Evolutionary conservation across 2,113 vertebrate genomes (phyloP), one percentile per base, ranked within the genome.

Genomic region (Saccopteryx leptura): DNA sequence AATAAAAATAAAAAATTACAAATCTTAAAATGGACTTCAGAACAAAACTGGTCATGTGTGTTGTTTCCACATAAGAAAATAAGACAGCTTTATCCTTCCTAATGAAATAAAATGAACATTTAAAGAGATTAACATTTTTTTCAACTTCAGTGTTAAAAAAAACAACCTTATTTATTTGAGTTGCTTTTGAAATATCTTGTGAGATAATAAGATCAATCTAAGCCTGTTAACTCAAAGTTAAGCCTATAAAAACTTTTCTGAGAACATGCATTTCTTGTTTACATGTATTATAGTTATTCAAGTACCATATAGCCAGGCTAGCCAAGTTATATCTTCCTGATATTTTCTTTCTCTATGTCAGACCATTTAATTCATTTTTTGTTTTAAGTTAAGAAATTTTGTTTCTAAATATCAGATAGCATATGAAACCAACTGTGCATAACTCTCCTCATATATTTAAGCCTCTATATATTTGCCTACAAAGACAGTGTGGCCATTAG

Each of bases 341-440:
- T 48, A 60, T 85, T 81, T 71, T 90, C 50, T 82, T 83, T 93
- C 61, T 54, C 46, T 4, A 14, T 72, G 31, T 95, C 58, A 92
- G 50, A 85, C 76, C 24, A 26, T 54, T 96, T 63, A 81, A 81
- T 83, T 97, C 85, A 88, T 94, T 90, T 87, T 91, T 88, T 71
- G 93, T 90, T 96, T 96, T 82, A 92, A 81, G 85, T 74, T 93
- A 78, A 83, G 80, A 71, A 63, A 90, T 90, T 96, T 85, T 46
- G 28, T 14, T 93, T 97, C 78, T 94, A 80, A 96, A 72, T 54
- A 96, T 91, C 76, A 58, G 31, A 96, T 60, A 46, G 19, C 80
- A 2, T 94, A 54, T 78, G 84, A 94, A 95, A 63, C 24, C 71
- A 54, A 52, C 63, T 87, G 17, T 84, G 54, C 39, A 50, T 61